Evolutionary conservation across 2,888 invertebrate genomes (phyloP), one percentile per base, ranked within the genome.

Genomic region (Drosophila hawaiiensis): DNA sequence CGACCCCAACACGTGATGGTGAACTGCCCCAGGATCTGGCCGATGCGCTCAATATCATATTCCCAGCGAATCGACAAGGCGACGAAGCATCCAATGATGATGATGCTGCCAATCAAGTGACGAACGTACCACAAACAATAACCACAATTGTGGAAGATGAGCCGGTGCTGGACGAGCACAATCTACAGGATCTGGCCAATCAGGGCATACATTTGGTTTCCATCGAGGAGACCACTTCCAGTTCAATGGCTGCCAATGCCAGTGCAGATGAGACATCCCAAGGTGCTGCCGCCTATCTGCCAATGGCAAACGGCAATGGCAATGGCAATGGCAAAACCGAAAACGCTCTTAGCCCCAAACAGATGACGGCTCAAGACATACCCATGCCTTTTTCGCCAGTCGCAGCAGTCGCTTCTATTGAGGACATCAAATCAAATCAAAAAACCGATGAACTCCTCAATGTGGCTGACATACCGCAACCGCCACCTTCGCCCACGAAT

Each of bases 31-130:
- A 94, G 81, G 95, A 95, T 89, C 92, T 95, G 28, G 94, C 95
- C 78, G 95, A 95, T 80, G 95, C 95, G 2, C 91, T 95, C 7
- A 94, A 95, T 72, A 95, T 95, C 19, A 94, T 95, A 68, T 95
- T 95, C 79, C 95, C 95, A 1, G 94, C 94, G 37, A 94, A 94
- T 29, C 93, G 93, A 41, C 80, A 90, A 19, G 82, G 87, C 19
- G 84, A 92, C 6, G 90, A 84, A 4, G 79, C 68, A 25, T 35
- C 67, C 31, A 76, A 72, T 47, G 77, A 84, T 47, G 77, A 84
- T 50, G 73, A 72, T 41, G 78, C 84, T 53, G 73, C 88, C 37
- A 77, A 49, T 14, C 69, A 75, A 47, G 6, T 50, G 5, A 31
- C 61, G 31, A 59, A 19, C 2, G 73, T 65, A 33, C 88, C 83